Evolutionary conservation across 2,888 invertebrate species (phyloP).

Genomic region (Apantesis nais): DNA sequence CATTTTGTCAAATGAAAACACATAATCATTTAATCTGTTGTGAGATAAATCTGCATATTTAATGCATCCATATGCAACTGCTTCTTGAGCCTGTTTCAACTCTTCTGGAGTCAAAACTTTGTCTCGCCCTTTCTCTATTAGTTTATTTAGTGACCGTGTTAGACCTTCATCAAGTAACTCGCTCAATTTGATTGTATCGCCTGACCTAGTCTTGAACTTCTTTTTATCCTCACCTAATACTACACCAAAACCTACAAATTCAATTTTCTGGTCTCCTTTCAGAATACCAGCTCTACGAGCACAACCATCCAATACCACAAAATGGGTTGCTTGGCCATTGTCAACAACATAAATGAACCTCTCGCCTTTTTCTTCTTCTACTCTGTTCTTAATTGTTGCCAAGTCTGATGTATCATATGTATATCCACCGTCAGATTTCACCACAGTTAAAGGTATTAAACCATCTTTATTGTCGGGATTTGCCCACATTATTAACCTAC

Average conservation of each 20-base stretch:
- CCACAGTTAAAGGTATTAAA: conserved; percentile 94
- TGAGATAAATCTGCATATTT: conserved; percentile 99
- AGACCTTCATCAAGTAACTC: conserved; percentile 97
- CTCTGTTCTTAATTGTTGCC: conserved; percentile 94
- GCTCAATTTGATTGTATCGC: conserved; percentile 95
- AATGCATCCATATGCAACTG: conserved; percentile 98
- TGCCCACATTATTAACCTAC: conserved; percentile 94
- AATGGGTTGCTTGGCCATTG: conserved; percentile 93
- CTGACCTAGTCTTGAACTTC: conserved; percentile 99
- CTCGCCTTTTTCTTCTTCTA: conserved; percentile 93
- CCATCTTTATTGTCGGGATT: conserved; percentile 86
- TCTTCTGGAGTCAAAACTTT: conserved; percentile 93
- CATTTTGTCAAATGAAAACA: conserved; percentile 99
- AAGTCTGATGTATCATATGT: conserved; percentile 99
- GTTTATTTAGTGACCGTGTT: conserved; percentile 91
- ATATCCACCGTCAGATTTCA: conserved; percentile 98
- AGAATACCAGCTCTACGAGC: conserved; percentile 92
- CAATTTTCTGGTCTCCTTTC: conserved; percentile 88
- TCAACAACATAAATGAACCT: conserved; percentile 98
- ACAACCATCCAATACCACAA: conserved; percentile 91
- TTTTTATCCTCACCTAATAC: conserved; percentile 99
- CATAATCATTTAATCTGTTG: conserved; percentile 96
- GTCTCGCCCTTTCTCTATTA: conserved; percentile 94
- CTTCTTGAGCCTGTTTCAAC: conserved; percentile 92
- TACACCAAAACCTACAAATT: conserved; percentile 98